phyloP scores from a whole-genome alignment of 1,140 invertebrate genomes.

The Psix sp. region DNA sequence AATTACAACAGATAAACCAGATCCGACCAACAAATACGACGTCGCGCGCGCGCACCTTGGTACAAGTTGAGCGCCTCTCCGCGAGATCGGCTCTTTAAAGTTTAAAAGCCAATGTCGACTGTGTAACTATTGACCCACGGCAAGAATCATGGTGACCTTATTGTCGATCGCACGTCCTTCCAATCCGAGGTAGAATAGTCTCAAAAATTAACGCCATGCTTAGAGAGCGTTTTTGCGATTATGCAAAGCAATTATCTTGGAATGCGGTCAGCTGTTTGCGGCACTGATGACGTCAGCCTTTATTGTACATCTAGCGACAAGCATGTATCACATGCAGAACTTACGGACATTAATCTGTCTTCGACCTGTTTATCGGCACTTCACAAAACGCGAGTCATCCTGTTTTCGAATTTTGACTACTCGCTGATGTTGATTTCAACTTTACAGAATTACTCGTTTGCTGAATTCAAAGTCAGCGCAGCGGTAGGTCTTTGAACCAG shows the following conservation, averaged over 20 bases:
- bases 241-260: conserved; percentile 77
- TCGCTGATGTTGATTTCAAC: neutral
- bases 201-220: conserved; percentile 17
- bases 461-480: conserved; percentile 9
- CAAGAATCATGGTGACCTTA: conserved; percentile 6
- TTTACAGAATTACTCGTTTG: neutral
- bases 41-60: conserved; percentile 1
- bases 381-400: neutral
- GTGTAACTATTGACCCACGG: conserved; percentile 65
- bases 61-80: conserved; percentile 64
- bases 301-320: conserved; percentile 43
- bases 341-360: conserved; percentile 8
- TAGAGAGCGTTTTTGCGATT: conserved; percentile 66
- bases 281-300: conserved; percentile 70
- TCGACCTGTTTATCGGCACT: conserved; percentile 7
- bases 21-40: too few relatives aligned
- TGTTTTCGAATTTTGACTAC: neutral
- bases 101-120: conserved; percentile 72
- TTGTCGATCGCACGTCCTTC: conserved; percentile 11
- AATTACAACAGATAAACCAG: too few relatives aligned
- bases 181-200: neutral
- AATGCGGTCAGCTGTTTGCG: conserved; percentile 77
- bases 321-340: conserved; percentile 23
- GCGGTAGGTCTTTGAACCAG: conserved; percentile 51
- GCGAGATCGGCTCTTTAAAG: conserved; percentile 73